Evolutionary conservation across 2,797 vertebrate species (phyloP).

Genomic region (Ciconia nigra): DNA sequence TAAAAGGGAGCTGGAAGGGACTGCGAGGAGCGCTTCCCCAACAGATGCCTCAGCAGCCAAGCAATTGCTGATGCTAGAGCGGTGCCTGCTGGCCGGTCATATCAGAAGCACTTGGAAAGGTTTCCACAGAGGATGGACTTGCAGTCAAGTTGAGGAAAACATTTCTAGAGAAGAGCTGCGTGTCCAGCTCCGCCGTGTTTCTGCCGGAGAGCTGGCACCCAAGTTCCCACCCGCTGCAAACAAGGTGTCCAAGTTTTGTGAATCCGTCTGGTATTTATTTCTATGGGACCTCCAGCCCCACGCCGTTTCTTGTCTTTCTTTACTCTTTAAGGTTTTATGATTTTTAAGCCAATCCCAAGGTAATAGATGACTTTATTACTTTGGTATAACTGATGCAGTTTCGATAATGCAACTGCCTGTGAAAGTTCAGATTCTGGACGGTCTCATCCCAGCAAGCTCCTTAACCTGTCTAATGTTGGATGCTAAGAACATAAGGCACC

Average conservation of each 20-base stretch:
- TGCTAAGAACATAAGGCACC: background rate
- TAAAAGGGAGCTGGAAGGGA: background rate
- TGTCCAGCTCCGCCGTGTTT: background rate
- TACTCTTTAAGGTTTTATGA: background rate
- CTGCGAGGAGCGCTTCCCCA: background rate
- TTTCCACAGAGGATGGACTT: background rate
- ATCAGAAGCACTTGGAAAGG: background rate
- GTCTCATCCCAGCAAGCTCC: background rate
- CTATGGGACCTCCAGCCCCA: background rate
- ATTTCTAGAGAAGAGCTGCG: background rate
- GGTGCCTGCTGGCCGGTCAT: conserved; percentile 1
- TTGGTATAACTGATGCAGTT: background rate
- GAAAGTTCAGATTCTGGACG: background rate
- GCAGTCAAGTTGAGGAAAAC: background rate
- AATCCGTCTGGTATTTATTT: background rate
- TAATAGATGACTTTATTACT: background rate
- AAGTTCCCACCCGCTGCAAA: background rate
- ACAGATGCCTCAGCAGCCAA: background rate
- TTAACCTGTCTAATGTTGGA: background rate
- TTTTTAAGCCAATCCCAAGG: background rate
- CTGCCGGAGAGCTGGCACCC: background rate
- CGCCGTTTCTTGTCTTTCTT: background rate
- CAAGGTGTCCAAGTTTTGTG: background rate
- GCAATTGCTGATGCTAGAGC: conserved; percentile 6
- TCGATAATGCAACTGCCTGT: background rate